Percentiles rank a stretch among this genome's conserved stretches.
phyloP scores from a whole-genome alignment of 1,140 invertebrate species.

The Hestina assimilis region DNA sequence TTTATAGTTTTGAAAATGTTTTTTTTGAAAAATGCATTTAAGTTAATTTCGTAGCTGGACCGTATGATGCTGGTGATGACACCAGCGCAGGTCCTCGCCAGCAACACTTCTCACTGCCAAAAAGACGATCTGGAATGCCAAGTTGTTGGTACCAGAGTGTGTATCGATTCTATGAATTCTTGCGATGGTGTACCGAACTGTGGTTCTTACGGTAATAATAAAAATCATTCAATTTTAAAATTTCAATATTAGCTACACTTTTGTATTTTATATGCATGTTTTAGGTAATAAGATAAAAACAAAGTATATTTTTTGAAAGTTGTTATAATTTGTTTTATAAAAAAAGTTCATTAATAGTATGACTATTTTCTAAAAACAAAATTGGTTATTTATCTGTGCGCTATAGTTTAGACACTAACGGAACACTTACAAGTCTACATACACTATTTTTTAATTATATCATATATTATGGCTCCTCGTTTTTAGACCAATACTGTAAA shows the following conservation, averaged over 20 bases:
- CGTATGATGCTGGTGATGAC: conserved; percentile 54
- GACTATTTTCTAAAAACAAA: no score
- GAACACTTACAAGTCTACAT: no score
- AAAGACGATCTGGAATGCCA: conserved; percentile 52
- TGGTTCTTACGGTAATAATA: conserved; percentile 51
- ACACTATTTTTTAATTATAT: no score
- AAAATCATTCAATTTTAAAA: background rate
- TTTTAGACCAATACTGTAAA: background rate
- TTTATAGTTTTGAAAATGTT: background rate
- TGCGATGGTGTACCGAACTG: conserved; percentile 67
- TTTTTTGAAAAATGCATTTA: background rate
- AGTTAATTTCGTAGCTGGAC: conserved; percentile 34
- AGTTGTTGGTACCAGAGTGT: conserved; percentile 52
- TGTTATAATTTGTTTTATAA: no score
- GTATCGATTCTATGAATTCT: conserved; percentile 51
- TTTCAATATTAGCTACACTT: background rate
- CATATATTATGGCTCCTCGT: no score
- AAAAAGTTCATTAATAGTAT: no score
- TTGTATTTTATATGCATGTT: no score
- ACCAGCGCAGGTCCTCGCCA: conserved; percentile 37
- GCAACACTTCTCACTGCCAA: conserved; percentile 27
- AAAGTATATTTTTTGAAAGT: background rate
- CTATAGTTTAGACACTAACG: no score
- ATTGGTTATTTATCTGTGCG: no score
- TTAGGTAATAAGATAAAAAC: no score